Base-by-base conservation (phyloP, 1,140 invertebrate species). In the Zeugodacus cucurbitae region DNA sequence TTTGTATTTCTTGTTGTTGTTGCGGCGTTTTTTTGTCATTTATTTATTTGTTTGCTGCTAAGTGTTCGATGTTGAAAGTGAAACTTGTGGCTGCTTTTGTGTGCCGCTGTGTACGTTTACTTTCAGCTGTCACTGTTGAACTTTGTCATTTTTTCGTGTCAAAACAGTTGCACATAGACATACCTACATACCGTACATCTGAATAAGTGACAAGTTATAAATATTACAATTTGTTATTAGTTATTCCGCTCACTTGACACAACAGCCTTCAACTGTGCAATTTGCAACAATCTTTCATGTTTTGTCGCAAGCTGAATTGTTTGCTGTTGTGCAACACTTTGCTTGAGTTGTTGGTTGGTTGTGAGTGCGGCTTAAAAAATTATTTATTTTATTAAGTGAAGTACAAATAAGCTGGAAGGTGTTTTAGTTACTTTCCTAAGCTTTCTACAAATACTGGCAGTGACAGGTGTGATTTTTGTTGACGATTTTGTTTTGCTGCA, bases 51-150 rank as follows among this genome's bases (percentile, higher is more conserved):
- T 62, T 1, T 26, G 7, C 4, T 17, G 14, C 26, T 26, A 67
- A 34, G 67, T 74, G 67, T 74, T 74, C 17, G 34, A 34, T 37
- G 67, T 37, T 37, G 67, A 74, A 74, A 74, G 67, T 74, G 67
- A 74, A 74, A 74, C 67, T 74, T 74, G 32, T n/a, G n/a, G n/a
- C n/a, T n/a, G 34, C 34, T 34, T 74, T 74, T 74, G 67, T 74
- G 4, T n/a, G 34, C 34, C 34, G 34, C 5, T 74, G 4, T 74
- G 4, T 37, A 37, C 20, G 20, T 74, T 74, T 74, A 74, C 67
- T 74, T 74, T 74, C 67, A 37, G 67, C 17, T 74, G 67, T 41
- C 67, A 74, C 67, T 74, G 67, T 74, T 74, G 67, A 41, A 8
- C 67, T 74, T 74, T 74, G 67, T 7, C 7, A 34, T 74, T 74